Evolutionary conservation across 2,888 invertebrate genomes (phyloP).

Genomic region (Temnothorax ravouxi): DNA sequence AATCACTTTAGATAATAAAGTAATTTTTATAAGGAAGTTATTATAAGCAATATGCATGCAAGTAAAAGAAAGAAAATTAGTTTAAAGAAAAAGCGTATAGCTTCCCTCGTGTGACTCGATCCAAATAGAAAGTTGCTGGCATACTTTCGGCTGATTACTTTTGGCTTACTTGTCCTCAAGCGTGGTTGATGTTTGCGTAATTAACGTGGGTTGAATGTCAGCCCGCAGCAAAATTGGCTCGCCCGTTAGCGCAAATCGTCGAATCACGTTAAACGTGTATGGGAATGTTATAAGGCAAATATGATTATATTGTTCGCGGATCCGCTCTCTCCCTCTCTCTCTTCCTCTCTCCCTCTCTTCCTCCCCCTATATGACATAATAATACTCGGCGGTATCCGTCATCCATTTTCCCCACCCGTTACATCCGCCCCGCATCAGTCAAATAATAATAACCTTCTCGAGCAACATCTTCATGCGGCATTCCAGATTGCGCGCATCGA

Average conservation of each 20-base stretch:
- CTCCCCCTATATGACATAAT: slow-evolving; percentile 34
- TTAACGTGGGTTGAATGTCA: slow-evolving; percentile 22
- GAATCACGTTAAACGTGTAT: slow-evolving; percentile 7
- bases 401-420: slow-evolving; percentile 39
- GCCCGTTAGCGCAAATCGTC: slow-evolving; percentile 14
- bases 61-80: not conserved
- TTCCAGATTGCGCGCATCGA: slow-evolving; percentile 20
- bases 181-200: slow-evolving; percentile 32
- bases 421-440: slow-evolving; percentile 21
- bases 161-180: not conserved
- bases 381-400: slow-evolving; percentile 42
- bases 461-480: slow-evolving; percentile 42
- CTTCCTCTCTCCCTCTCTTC: not conserved
- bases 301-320: slow-evolving; percentile 52
- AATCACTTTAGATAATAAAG: not conserved
- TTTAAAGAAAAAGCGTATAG: not conserved
- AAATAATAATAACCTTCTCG: slow-evolving; percentile 42
- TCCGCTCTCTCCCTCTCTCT: not conserved
- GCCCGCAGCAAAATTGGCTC: slow-evolving; percentile 18
- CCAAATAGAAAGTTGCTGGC: not conserved
- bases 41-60: not conserved
- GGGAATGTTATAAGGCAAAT: slow-evolving; percentile 39
- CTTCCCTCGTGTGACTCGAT: not conserved
- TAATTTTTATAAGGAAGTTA: not conserved
- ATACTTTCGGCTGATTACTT: slow-evolving; percentile 11